Evolutionary conservation across 2,888 invertebrate genomes (phyloP), one percentile per base, ranked within the genome.

Genomic region (Agrilus mali): DNA sequence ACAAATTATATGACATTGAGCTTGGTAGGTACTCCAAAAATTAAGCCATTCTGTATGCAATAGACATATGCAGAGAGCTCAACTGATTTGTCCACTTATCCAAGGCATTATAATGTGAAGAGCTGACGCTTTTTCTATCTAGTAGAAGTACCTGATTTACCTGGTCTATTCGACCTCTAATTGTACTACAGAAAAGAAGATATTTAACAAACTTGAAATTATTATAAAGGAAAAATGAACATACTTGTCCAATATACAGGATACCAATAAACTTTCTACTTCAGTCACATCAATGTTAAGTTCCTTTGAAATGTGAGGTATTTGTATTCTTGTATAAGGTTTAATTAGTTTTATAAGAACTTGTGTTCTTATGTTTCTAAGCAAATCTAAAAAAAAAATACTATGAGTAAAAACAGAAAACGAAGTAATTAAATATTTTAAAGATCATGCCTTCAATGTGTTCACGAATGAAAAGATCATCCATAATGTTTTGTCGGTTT

Each of bases 401-500:
- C 1, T 36, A 7, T 20, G 20, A 34, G 14, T 20, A 12, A 32
- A n/a, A 32, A 16, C 7, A 17, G 4, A 20, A 20, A 6, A 16
- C 17, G 13, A n/a, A n/a, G 36, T 22, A 20, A 20, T 16, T 40
- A 27, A 38, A 20, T 36, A 32, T 17, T 33, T 35, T 27, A 8
- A 41, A 32, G 16, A 32, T 48, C 47, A 49, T 59, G 77, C 79
- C 80, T 75, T 97, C 97, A 62, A 99, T 97, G 63, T 98, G 97
- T 66, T 99, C 98, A 53, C 94, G 72, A 59, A 98, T 98, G 68
- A 98, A 98, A 1, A 93, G 95, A 71, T 98, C 98, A 59, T 95
- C 94, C 97, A 98, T 98, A 48, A 98, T 96, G 62, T 93, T 95
- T 63, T 87, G 80, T 63, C 86, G 74, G 70, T 97, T 95, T 60